phyloP scores from a whole-genome alignment of 2,113 vertebrate genomes.

The Otis tarda region DNA sequence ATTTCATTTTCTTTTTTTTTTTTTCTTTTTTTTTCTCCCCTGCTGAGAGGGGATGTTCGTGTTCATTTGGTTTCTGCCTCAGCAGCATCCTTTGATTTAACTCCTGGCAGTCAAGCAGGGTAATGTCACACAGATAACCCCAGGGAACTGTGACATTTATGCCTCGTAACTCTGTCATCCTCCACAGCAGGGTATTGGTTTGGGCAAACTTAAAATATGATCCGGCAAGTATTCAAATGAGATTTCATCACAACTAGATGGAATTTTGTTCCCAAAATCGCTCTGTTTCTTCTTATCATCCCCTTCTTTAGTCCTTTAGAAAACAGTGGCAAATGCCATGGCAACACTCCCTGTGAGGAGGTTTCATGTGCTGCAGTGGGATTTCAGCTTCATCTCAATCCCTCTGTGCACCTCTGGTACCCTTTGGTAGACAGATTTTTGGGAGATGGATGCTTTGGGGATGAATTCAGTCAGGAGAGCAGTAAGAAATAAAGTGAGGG shows the following conservation, averaged over 20 bases:
- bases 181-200: not conserved
- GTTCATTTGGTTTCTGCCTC: not conserved
- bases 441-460: not conserved
- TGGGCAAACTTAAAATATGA: not conserved
- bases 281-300: not conserved
- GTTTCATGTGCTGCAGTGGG: not conserved
- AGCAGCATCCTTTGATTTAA: not conserved
- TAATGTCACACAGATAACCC: not conserved
- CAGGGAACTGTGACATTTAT: not conserved
- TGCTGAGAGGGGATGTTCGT: not conserved
- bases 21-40: not conserved
- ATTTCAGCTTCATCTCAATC: not conserved
- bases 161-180: not conserved
- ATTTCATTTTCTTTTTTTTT: rapidly evolving
- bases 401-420: not conserved
- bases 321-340: not conserved
- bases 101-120: not conserved
- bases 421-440: not conserved
- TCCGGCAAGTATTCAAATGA: not conserved
- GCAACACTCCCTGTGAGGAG: not conserved
- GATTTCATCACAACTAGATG: not conserved
- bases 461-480: not conserved
- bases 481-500: not conserved
- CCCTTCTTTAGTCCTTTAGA: not conserved
- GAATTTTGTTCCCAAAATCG: not conserved